These are phyloP conservation scores for Atherinomorus stipes DNA, from an alignment of 2,113 vertebrate genomes.

Conservation along the genomic window DNA sequence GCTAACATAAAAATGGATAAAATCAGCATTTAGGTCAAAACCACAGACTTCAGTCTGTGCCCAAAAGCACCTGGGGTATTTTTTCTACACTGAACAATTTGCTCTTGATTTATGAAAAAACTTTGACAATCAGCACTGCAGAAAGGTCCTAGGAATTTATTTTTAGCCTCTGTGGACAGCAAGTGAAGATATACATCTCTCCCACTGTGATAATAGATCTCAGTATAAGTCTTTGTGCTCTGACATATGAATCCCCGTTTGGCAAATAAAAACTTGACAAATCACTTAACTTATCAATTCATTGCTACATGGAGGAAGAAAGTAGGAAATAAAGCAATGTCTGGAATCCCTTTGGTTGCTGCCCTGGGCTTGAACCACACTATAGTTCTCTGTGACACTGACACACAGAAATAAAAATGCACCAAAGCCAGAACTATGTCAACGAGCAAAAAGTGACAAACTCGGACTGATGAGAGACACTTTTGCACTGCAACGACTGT, in stretches of 20 bases:
- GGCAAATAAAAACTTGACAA: not conserved
- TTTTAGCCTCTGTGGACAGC: not conserved
- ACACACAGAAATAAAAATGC: conserved; percentile 45
- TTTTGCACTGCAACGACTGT: not conserved
- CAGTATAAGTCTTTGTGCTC: not conserved
- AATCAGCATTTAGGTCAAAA: conserved; percentile 42
- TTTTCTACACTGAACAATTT: conserved; percentile 13
- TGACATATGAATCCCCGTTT: not conserved
- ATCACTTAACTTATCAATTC: conserved; percentile 1
- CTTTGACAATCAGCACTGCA: not conserved
- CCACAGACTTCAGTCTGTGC: not conserved
- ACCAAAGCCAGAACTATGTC: conserved; percentile 38
- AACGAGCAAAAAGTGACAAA: conserved; percentile 27
- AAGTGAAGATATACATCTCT: too few relatives aligned
- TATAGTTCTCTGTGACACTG: too few relatives aligned
- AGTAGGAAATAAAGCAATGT: conserved; percentile 25
- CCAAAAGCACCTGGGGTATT: conserved; percentile 31
- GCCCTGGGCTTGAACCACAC: conserved; percentile 39
- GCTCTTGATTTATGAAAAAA: conserved; percentile 18
- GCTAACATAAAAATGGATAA: conserved; percentile 26
- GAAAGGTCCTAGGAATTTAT: not conserved
- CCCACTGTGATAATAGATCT: not conserved
- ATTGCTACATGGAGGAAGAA: conserved; percentile 16
- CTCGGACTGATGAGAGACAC: conserved; percentile 31
- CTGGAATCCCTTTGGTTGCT: conserved; percentile 49